Evolutionary conservation across 2,797 vertebrate genomes (phyloP), one percentile per base, ranked within the genome.

Genomic region (Platalea minor): DNA sequence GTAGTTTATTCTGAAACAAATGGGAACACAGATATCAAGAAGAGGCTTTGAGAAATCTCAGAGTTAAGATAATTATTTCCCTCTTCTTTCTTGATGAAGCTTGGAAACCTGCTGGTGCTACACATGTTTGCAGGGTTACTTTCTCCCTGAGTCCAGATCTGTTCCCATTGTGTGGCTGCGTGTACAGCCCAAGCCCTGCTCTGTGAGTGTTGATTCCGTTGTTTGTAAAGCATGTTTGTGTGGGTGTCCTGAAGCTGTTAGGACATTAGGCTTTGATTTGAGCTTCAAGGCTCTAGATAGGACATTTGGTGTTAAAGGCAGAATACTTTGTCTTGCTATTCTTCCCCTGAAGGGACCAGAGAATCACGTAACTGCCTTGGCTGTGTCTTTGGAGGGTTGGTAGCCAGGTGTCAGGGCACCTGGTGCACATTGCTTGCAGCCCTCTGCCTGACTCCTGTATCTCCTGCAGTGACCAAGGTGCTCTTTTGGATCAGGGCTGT

Each of bases 291-390:
- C 33, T 59, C 33, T 10, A 17, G 0, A 1, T 18, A 24, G 20
- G 53, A 60, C 6, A 20, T 26, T 26, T 51, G 26, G 14, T 33
- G 23, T 80, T 82, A 48, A 76, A 89, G 65, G 41, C 1, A 7
- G 33, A 46, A 14, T 35, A 25, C 6, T 37, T 79, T 25, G 39
- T 43, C 54, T 88, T 83, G 41, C 39, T 61, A 4, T 12, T 23
- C 23, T 73, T 93, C 10, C 18, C 9, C 35, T 54, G 33, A 77
- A 89, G 54, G 31, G 37, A 82, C 54, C 59, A 23, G 51, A 50
- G 29, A 64, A 31, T 39, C 3, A 2, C 4, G 31, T 60, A 67
- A 29, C 13, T 61, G 25, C 15, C 11, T 53, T 0, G 0, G 28
- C 57, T 43, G 13, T 74, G 25, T 60, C 11, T 35, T 18, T 37